Evolutionary conservation across 2,797 vertebrate species (phyloP), one percentile per base, ranked within the genome.

Genomic region (Peromyscus melanophrys): DNA sequence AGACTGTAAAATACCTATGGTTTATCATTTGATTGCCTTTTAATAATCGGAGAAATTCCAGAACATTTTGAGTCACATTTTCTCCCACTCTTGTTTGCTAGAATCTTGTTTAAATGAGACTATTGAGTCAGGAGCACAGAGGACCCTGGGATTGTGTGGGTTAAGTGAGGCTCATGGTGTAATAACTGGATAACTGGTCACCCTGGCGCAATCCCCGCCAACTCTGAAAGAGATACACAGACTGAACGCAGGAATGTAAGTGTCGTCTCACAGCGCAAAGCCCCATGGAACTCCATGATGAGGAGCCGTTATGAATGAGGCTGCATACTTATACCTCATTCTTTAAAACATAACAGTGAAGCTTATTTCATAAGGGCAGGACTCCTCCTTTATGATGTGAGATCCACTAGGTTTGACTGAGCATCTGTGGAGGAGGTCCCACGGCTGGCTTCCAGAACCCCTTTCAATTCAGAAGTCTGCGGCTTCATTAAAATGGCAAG

Each of bases 401-500:
- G 25, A 34, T 6, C 37, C 2, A 0, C 37, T 37, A 49, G 27
- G 78, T 93, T 25, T 78, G 69, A 46, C 49, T 40, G 25, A 69
- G 31, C 40, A 11, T 23, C 55, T 49, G 52, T 52, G 27, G 49
- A 57, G 69, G 12, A 77, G 87, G 34, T 61, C 27, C 86, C 46
- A 21, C 2, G 3, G 1, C 34, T 87, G 3, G 1, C 29, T 87
- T 96, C 69, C 73, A 77, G 61, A 63, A 29, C 69, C 52, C 40
- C 37, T 92, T 61, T 87, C 34, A 27, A 46, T 89, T 89, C 88
- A 87, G 1, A 52, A 63, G 86, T 87, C 81, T 90, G 1, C 55
- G 67, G 55, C 75, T 76, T 92, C 40, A 61, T 17, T 57, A 84
- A 87, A 94, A 89, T 61, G 40, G 93, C 31, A 91, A 77, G 57